phyloP scores from a whole-genome alignment of 2,888 invertebrate species.

The Plemyria rubiginata region DNA sequence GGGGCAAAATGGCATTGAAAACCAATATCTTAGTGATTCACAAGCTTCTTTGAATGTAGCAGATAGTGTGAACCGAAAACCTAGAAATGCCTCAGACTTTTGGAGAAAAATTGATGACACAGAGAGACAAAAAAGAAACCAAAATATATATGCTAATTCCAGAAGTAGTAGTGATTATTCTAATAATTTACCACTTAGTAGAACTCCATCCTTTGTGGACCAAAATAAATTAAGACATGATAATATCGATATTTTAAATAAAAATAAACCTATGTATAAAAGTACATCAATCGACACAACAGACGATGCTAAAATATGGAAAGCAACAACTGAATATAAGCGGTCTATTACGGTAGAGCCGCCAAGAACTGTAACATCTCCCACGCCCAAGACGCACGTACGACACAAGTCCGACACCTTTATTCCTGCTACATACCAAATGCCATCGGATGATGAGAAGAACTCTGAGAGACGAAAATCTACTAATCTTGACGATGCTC shows the following conservation, averaged over 20 bases:
- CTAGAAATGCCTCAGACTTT: slow-evolving; percentile 85
- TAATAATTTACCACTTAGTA: slow-evolving; percentile 56
- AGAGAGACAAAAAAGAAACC: slow-evolving; percentile 71
- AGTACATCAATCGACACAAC: slow-evolving; percentile 64
- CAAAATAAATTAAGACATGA: slow-evolving; percentile 56
- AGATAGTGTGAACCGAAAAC: slow-evolving; percentile 66
- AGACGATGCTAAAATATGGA: slow-evolving; percentile 78
- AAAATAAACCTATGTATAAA: slow-evolving; percentile 61
- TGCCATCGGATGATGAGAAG: slow-evolving; percentile 79
- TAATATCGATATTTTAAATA: slow-evolving; percentile 61
- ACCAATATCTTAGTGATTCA: slow-evolving; percentile 81
- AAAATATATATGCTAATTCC: slow-evolving; percentile 63
- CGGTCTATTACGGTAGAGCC: slow-evolving; percentile 72
- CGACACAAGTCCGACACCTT: slow-evolving; percentile 80
- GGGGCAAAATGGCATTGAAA: slow-evolving; percentile 72
- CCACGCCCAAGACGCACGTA: slow-evolving; percentile 71
- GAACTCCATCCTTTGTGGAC: slow-evolving; percentile 54
- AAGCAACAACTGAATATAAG: slow-evolving; percentile 80
- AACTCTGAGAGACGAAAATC: slow-evolving; percentile 86
- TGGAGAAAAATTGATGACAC: slow-evolving; percentile 87
- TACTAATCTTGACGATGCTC: slow-evolving; percentile 93
- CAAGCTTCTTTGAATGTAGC: slow-evolving; percentile 68
- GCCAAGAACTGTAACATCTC: slow-evolving; percentile 62
- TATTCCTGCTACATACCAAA: slow-evolving; percentile 64
- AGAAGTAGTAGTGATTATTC: slow-evolving; percentile 73